These are phyloP conservation scores for Pogonomyrmex barbatus DNA, from an alignment of 1,140 invertebrate genomes.

Conservation along the genomic window DNA sequence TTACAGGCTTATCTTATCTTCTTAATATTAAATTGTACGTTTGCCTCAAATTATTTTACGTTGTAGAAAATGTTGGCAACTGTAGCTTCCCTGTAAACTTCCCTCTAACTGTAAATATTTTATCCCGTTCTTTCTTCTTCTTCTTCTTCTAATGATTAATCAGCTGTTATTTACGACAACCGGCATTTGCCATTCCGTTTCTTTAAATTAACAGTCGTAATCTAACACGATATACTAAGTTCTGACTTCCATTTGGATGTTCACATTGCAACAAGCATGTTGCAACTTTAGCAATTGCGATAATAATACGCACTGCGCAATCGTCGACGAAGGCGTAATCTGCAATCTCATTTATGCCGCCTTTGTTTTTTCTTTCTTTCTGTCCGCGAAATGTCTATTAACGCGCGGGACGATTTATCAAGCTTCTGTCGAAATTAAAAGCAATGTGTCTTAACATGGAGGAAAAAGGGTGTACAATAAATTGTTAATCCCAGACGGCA, in stretches of 20 bases:
- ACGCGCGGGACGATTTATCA: not conserved
- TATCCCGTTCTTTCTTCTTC: no score
- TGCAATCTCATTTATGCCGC: slow-evolving; percentile 33
- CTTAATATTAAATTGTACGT: not conserved
- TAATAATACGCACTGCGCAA: slow-evolving; percentile 19
- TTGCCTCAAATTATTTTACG: not conserved
- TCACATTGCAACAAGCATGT: slow-evolving; percentile 8
- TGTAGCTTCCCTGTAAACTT: not conserved
- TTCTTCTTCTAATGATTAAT: not conserved
- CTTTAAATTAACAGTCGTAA: not conserved
- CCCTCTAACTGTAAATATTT: no score
- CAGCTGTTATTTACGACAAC: slow-evolving; percentile 28
- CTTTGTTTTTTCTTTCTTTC: slow-evolving; percentile 23
- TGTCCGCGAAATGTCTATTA: not conserved
- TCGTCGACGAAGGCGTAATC: slow-evolving; percentile 19
- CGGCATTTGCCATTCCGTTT: no score
- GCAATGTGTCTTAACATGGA: not conserved
- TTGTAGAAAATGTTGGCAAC: not conserved
- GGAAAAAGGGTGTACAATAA: not conserved
- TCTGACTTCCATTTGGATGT: not conserved
- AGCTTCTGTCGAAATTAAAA: slow-evolving; percentile 2
- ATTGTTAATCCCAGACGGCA: not conserved
- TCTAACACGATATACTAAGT: slow-evolving; percentile 11
- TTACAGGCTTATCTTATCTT: not conserved
- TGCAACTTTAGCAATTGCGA: slow-evolving; percentile 26